Evolutionary conservation across 1,140 invertebrate genomes (phyloP).

Genomic region (Stenopsyche tienmushanensis): DNA sequence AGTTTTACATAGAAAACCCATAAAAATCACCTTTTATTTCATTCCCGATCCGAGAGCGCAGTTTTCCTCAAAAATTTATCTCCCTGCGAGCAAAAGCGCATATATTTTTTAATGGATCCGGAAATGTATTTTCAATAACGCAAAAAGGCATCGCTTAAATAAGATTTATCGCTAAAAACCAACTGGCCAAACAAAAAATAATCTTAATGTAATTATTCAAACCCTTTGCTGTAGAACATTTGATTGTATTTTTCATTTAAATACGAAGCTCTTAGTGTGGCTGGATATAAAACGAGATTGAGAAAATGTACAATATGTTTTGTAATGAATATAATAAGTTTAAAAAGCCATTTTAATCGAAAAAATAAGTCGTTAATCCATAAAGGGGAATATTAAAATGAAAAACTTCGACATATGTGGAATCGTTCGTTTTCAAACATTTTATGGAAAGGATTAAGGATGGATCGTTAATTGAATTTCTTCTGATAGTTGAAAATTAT

Average conservation of each 20-base stretch:
- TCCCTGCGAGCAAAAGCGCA: not conserved
- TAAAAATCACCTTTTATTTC: not conserved
- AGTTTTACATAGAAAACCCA: too few species aligned
- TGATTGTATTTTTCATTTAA: not conserved
- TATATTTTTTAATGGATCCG: not conserved
- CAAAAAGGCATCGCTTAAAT: not conserved
- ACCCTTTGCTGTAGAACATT: not conserved
- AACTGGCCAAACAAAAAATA: not conserved
- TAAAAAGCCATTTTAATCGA: not conserved
- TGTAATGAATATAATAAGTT: not conserved
- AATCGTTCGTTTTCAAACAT: too few species aligned
- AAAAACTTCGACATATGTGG: too few species aligned
- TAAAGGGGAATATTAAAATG: too few species aligned
- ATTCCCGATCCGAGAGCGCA: not conserved
- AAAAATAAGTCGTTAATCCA: too few species aligned
- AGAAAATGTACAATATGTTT: not conserved
- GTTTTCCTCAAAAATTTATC: not conserved
- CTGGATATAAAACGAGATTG: too few species aligned
- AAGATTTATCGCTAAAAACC: not conserved
- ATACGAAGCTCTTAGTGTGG: not conserved
- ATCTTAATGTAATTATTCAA: not conserved
- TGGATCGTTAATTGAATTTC: too few species aligned
- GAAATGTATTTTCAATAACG: not conserved
- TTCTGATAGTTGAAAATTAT: too few species aligned
- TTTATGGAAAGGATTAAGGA: too few species aligned